Evolutionary conservation across 2,113 vertebrate genomes (phyloP).

Genomic region (Gambusia holbrooki): DNA sequence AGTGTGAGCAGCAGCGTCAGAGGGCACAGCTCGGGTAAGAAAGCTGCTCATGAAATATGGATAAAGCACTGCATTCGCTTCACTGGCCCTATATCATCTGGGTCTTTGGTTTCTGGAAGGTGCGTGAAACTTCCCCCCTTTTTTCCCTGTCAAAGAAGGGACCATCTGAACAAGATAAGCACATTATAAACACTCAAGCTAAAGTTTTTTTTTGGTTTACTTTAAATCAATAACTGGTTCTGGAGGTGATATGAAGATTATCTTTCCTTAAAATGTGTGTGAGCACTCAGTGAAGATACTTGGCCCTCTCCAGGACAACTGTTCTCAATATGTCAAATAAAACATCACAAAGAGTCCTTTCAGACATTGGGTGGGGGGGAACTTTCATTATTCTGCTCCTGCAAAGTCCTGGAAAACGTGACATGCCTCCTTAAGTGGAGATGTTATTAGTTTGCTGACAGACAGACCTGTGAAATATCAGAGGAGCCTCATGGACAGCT

Average conservation of each 20-base stretch:
- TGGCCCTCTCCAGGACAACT: constrained; percentile 79
- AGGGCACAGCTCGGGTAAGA: constrained; percentile 71
- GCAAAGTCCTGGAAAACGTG: constrained; percentile 67
- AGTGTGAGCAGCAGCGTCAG: constrained; percentile 64
- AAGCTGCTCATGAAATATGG: constrained; percentile 80
- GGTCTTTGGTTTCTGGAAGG: constrained; percentile 65
- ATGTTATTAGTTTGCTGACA: constrained; percentile 67
- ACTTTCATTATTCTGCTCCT: constrained; percentile 62
- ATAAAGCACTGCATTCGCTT: constrained; percentile 80
- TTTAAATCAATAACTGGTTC: constrained; percentile 71
- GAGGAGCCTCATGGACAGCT: constrained; percentile 40
- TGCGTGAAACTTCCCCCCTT: constrained; percentile 40
- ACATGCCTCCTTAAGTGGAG: constrained; percentile 74
- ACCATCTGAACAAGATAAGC: constrained; percentile 35
- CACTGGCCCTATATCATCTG: constrained; percentile 80
- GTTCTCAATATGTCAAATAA: constrained; percentile 61
- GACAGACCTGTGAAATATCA: constrained; percentile 70
- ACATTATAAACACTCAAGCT: constrained; percentile 47
- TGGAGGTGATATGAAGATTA: constrained; percentile 65
- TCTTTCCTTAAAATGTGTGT: constrained; percentile 26
- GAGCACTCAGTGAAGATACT: constrained; percentile 57
- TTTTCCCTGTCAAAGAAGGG: constrained; percentile 18
- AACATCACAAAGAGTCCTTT: constrained; percentile 66
- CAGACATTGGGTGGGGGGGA: constrained; percentile 1
- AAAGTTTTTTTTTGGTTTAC: constrained; percentile 54